Base-by-base conservation (phyloP, 2,888 invertebrate species). In the Drosophila niveifrons region DNA sequence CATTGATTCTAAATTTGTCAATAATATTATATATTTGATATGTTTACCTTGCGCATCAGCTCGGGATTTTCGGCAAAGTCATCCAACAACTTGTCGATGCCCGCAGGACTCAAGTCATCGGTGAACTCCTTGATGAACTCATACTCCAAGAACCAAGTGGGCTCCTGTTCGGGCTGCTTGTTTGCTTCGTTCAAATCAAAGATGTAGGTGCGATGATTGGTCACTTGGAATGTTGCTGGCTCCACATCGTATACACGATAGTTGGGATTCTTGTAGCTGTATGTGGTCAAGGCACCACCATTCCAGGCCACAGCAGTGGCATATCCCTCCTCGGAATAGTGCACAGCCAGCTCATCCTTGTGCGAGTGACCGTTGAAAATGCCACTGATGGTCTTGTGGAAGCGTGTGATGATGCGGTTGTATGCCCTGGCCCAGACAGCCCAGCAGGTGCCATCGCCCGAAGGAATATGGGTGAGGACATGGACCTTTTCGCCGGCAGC, bases 321-420 rank as follows among this genome's bases (percentile, higher is more conserved):
- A 52, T 90, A 66, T 2, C 83, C 88, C 13, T 82, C 94, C 0
- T 72, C 66, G 0, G 91, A 84, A 90, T 96, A 97, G 90, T 95
- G 95, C 52, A 97, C 92, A 78, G 94, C 94, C 76, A 96, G 94
- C 88, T 96, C 95, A 82, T 97, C 97, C 1, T 94, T 94, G 88
- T 97, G 97, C 0, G 95, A 95, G 90, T 97, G 97, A 0, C 97
- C 97, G 88, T 96, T 96, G 91, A 97, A 97, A 90, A 97, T 96
- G 0, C 94, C 97, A 0, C 93, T 94, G 47, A 98, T 96, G 3
- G 95, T 96, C 48, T 94, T 93, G 8, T 95, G 94, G 92, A 96
- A 98, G 91, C 97, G 94, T 80, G 95, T 94, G 55, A 96, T 91
- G 68, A 96, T 94, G 75, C 93, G 94, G 59, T 94, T 93, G 81